These are phyloP conservation scores for Blastobasis adustella DNA, from an alignment of 2,888 invertebrate genomes.

Conservation along the genomic window DNA sequence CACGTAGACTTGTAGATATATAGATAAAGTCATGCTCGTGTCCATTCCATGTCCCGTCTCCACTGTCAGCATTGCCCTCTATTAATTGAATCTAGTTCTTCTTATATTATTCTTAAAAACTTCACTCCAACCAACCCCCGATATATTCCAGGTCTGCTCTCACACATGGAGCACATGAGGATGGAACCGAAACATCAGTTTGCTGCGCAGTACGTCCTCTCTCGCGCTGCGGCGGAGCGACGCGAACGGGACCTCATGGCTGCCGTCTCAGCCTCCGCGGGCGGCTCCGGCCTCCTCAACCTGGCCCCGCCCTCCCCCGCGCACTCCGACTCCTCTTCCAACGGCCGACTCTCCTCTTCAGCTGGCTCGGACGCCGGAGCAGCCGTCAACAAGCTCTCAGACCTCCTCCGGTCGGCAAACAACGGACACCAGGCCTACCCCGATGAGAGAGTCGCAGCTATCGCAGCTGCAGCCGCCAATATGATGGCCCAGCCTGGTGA, in stretches of 20 bases:
- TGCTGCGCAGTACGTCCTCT: conserved; percentile 94
- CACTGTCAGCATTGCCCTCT: too few relatives aligned
- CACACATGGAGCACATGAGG: conserved; percentile 97
- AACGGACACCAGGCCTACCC: conserved; percentile 79
- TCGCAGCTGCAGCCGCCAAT: conserved; percentile 79
- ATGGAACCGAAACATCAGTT: conserved; percentile 98
- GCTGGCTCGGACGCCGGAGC: conserved; percentile 84
- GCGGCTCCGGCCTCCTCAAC: conserved; percentile 77
- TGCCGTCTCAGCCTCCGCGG: conserved; percentile 78
- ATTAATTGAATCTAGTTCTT: too few relatives aligned
- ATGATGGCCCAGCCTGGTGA: conserved; percentile 77
- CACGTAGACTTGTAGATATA: too few relatives aligned
- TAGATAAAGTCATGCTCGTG: too few relatives aligned
- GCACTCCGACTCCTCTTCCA: conserved; percentile 91
- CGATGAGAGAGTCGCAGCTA: conserved; percentile 81
- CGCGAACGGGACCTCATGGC: conserved; percentile 88
- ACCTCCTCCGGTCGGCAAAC: conserved; percentile 78
- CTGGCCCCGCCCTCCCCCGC: conserved; percentile 90
- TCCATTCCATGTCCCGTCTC: too few relatives aligned
- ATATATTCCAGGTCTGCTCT: conserved; percentile 83
- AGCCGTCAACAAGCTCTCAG: conserved; percentile 75
- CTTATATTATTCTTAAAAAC: too few relatives aligned
- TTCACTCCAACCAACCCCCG: not conserved
- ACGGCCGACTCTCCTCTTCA: conserved; percentile 86
- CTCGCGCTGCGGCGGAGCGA: conserved; percentile 92